Base-by-base conservation (phyloP, 53 echinoderm and acorn worm species). In the Apostichopus leukothele region DNA sequence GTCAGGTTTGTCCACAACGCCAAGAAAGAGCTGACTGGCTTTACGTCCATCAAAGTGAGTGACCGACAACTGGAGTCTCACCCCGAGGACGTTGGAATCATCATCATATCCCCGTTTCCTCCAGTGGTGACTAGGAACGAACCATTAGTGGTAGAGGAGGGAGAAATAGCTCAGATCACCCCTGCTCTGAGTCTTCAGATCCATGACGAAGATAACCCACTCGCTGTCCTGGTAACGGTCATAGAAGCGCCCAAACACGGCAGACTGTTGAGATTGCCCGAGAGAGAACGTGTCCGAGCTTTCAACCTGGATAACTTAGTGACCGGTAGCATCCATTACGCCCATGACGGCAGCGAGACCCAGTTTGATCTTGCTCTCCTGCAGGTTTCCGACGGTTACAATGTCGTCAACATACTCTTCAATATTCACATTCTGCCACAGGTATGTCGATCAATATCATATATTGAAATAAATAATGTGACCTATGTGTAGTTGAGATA, bases 321-420 rank as follows among this genome's bases (percentile, higher is more conserved):
- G 25, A 66, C 23, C 23, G 99, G 99, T 14, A 88, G 89, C 50
- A 86, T 99, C 53, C 90, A 91, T 86, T 99, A 99, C 73, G 93
- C 89, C 19, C 99, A 96, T 59, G 94, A 96, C 74, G 99, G 99
- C 9, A 96, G 94, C 60, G 99, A 99, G 87, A 96, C 99, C 0
- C 90, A 91, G 76, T 93, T 90, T 67, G 96, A 96, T 86, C 90
- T 91, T 10, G 88, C 93, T 14, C 78, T 94, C 27, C 78, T 98
- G 20, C 99, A 99, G 78, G 96, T 95, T 6, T 92, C 99, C 0
- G 98, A 99, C 73, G 99, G 99, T 5, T 94, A 99, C 79, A 99
- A 94, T 55, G 88, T 99, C 23, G 87, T 94, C 83, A 99, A 99
- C 78, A 89, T 99, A 18, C 90, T 99, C 68, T 99, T 99, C 92